These are phyloP conservation scores for Parasteatoda lunata DNA, from an alignment of 2,888 invertebrate species.

Conservation along the genomic window DNA sequence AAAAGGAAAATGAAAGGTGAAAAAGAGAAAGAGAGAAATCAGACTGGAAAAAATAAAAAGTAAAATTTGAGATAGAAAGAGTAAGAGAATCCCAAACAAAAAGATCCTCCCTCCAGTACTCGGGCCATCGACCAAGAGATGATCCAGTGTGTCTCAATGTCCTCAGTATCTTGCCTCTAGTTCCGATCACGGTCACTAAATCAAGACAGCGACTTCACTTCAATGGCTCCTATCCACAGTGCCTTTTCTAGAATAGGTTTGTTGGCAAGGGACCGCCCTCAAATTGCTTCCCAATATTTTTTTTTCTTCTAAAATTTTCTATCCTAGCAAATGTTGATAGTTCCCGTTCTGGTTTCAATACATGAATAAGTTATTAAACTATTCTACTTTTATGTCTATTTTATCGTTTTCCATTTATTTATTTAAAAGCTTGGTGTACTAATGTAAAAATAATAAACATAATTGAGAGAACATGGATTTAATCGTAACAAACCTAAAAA, in stretches of 20 bases:
- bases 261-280: slow-evolving; percentile 33
- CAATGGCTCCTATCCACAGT: slow-evolving; percentile 61
- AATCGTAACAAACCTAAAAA: too few species aligned
- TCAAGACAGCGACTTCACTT: slow-evolving; percentile 63
- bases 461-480: too few species aligned
- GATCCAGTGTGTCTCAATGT: slow-evolving; percentile 58
- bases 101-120: slow-evolving; percentile 43
- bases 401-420: too few species aligned
- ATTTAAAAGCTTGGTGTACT: too few species aligned
- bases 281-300: slow-evolving; percentile 34
- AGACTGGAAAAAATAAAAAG: slow-evolving; percentile 14
- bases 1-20: slow-evolving; percentile 37
- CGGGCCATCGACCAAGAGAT: slow-evolving; percentile 57
- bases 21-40: slow-evolving; percentile 23
- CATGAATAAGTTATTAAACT: too few species aligned
- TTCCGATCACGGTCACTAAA: slow-evolving; percentile 67
- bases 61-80: slow-evolving; percentile 21
- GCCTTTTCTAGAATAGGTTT: slow-evolving; percentile 29
- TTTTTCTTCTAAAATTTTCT: background rate
- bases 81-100: slow-evolving; percentile 48
- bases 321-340: too few species aligned
- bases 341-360: too few species aligned
- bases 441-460: too few species aligned
- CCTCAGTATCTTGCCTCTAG: slow-evolving; percentile 59
- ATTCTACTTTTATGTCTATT: too few species aligned